These are phyloP conservation scores for Tinea semifulvella DNA, from an alignment of 2,888 invertebrate genomes.

Conservation along the genomic window DNA sequence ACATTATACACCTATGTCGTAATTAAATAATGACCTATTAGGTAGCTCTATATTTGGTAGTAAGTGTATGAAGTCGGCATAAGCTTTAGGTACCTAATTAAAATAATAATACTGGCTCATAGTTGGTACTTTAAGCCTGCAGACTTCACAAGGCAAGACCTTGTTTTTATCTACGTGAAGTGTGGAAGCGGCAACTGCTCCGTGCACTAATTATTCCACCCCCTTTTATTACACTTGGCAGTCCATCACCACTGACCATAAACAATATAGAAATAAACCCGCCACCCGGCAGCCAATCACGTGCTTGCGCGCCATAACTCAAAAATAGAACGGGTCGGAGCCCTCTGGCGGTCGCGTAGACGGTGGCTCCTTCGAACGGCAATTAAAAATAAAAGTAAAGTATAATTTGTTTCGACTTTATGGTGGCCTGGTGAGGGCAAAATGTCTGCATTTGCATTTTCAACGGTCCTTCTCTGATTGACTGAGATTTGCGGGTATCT, in stretches of 20 bases:
- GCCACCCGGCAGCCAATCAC: constrained; percentile 49
- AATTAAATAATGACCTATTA: too few relatives aligned
- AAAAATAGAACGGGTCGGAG: constrained; percentile 49
- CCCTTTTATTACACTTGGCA: constrained; percentile 9
- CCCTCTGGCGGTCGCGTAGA: constrained; percentile 43
- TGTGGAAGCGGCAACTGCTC: constrained; percentile 1
- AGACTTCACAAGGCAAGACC: not conserved
- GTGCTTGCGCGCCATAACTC: constrained; percentile 55
- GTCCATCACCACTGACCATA: constrained; percentile 11
- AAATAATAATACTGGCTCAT: not conserved
- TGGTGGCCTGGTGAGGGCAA: constrained; percentile 36
- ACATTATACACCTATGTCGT: too few relatives aligned
- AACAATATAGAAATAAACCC: constrained; percentile 15
- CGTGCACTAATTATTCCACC: constrained; percentile 9
- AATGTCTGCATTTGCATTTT: constrained; percentile 46
- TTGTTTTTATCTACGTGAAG: not conserved
- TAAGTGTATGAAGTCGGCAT: too few relatives aligned
- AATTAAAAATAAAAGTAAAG: constrained; percentile 62
- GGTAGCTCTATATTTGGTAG: too few relatives aligned
- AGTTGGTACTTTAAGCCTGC: too few relatives aligned
- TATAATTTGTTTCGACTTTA: constrained; percentile 61
- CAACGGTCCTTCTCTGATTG: constrained; percentile 51
- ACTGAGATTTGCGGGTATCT: constrained; percentile 32
- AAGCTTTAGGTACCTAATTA: not conserved
- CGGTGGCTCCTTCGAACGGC: constrained; percentile 52